Conservation (phyloP, 1,140 invertebrate genomes). For the Orius laevigatus region DNA sequence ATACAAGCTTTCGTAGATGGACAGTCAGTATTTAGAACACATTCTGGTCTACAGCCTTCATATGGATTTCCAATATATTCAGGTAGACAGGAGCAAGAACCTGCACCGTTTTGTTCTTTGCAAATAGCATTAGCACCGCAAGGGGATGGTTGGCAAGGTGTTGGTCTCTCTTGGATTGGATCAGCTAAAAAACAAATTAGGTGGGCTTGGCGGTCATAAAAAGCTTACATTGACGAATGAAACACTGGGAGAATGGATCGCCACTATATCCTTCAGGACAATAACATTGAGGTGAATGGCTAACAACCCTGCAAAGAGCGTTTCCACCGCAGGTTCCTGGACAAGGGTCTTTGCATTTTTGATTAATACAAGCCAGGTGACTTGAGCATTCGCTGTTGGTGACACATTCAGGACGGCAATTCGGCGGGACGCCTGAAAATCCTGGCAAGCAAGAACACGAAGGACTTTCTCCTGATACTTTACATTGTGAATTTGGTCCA, state of each 20-base stretch:
- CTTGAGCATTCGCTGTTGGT: conserved; percentile 43
- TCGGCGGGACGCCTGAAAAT: conserved; percentile 41
- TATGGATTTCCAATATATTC: conserved; percentile 37
- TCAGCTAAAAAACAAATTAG: conserved; percentile 23
- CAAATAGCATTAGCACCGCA: conserved; percentile 64
- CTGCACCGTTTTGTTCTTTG: conserved; percentile 56
- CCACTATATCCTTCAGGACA: conserved; percentile 38
- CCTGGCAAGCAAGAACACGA: conserved; percentile 44
- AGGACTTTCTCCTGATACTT: conserved; percentile 36
- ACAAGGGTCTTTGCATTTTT: conserved; percentile 51
- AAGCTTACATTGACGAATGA: conserved; percentile 13
- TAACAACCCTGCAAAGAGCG: conserved; percentile 46
- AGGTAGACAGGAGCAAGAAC: conserved; percentile 38
- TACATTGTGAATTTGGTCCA: conserved; percentile 49
- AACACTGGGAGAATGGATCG: conserved; percentile 37
- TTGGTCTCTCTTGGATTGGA: conserved; percentile 19
- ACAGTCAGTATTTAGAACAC: conserved; percentile 50
- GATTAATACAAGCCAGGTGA: conserved; percentile 43
- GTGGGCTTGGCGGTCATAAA: no score
- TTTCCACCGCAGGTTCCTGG: conserved; percentile 41
- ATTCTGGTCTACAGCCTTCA: conserved; percentile 48
- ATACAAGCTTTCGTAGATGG: conserved; percentile 44
- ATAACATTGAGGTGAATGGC: conserved; percentile 44
- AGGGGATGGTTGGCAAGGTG: conserved; percentile 56
- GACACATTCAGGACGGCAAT: conserved; percentile 46